Percentiles rank a stretch among this genome's conserved stretches.
Conservation (phyloP, 2,113 vertebrate genomes). For the Passer domesticus region DNA sequence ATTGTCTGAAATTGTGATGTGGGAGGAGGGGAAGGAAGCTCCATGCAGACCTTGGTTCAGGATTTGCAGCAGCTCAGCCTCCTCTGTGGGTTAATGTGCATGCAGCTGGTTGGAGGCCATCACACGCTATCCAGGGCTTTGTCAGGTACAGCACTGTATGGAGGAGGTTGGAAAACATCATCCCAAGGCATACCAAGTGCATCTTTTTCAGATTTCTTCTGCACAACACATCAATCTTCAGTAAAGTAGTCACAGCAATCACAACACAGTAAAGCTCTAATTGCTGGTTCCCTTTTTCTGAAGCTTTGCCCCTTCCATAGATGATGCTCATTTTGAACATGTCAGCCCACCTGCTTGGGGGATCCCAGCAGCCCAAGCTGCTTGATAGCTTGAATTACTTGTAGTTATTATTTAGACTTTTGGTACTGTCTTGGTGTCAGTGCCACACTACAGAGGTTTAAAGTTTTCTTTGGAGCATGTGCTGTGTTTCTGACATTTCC, state of each 20-base stretch:
- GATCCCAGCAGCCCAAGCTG: constrained; percentile 35
- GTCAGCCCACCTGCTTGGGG: constrained; percentile 38
- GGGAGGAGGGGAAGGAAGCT: background rate
- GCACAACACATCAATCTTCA: background rate
- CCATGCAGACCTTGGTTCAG: background rate
- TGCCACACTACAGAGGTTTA: background rate
- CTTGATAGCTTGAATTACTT: constrained; percentile 20
- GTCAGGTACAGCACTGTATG: background rate
- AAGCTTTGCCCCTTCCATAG: background rate
- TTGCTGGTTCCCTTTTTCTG: background rate
- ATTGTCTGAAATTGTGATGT: background rate
- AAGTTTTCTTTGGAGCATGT: background rate
- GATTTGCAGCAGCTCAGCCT: background rate
- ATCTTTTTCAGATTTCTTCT: background rate
- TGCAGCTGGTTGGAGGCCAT: background rate
- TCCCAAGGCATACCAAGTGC: background rate
- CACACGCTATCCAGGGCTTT: background rate
- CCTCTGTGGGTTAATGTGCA: background rate
- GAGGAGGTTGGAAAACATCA: background rate
- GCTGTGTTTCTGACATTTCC: background rate
- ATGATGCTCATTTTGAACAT: background rate
- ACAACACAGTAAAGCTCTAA: background rate
- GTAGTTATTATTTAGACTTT: constrained; percentile 34
- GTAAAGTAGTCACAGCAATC: background rate
- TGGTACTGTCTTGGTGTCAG: constrained; percentile 12